These are phyloP conservation scores for Champsocephalus esox DNA, from an alignment of 2,797 vertebrate species.

Conservation along the genomic window DNA sequence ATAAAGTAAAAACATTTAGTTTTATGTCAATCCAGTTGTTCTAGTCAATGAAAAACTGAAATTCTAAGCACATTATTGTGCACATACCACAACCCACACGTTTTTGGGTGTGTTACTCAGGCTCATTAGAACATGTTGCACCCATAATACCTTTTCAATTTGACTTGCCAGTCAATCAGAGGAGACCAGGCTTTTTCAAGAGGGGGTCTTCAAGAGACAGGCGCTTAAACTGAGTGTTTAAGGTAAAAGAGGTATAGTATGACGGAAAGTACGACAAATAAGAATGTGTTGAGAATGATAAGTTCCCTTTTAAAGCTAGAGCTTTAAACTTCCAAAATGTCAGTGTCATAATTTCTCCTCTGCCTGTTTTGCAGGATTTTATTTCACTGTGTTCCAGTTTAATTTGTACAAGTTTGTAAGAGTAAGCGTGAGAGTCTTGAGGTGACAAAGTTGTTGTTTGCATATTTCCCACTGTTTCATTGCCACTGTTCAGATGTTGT, in stretches of 20 bases:
- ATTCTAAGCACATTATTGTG: too few relatives aligned
- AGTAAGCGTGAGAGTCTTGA: neutral
- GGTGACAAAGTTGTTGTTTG: slow-evolving; percentile 9
- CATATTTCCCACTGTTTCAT: neutral
- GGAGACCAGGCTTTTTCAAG: too few relatives aligned
- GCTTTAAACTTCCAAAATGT: neutral
- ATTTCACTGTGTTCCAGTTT: neutral
- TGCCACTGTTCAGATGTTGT: slow-evolving; percentile 16
- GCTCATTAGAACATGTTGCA: too few relatives aligned
- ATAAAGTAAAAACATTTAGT: neutral
- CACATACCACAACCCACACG: too few relatives aligned
- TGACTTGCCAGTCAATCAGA: too few relatives aligned
- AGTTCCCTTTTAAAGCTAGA: neutral
- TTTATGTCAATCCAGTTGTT: neutral
- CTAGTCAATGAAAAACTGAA: neutral
- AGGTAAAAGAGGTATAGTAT: too few relatives aligned
- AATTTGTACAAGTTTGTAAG: neutral
- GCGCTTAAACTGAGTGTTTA: too few relatives aligned
- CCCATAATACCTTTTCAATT: too few relatives aligned
- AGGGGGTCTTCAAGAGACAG: too few relatives aligned
- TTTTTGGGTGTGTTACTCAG: too few relatives aligned
- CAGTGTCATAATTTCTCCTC: neutral
- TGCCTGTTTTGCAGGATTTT: neutral
- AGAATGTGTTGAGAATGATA: too few relatives aligned
- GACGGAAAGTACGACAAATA: too few relatives aligned